Base-by-base conservation (phyloP, 2,888 invertebrate species). In the Himalopsyche kuldschensis region DNA sequence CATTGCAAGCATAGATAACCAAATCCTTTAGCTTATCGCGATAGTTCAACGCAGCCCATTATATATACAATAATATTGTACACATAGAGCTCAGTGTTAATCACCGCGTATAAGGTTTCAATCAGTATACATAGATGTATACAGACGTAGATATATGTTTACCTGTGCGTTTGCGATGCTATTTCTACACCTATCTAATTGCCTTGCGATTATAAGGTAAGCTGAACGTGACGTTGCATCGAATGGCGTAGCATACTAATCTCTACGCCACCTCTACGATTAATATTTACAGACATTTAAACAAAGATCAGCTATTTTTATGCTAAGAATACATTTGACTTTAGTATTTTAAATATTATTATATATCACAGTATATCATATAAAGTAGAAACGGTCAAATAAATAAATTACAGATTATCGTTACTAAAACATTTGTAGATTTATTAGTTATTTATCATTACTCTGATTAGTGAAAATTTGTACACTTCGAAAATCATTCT, bases 161-260 rank as follows among this genome's bases (percentile, higher is more conserved):
- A 55, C 24, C 4, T 55, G 55, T 8, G 55, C 10, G 55, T 55
- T 55, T 55, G 5, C 24, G 41, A 80, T 78, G 46, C 47, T 75
- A 79, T 82, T 82, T 69, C 27, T n/a, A 27, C 41, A 75, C 78
- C 76, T 80, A 83, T 83, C 83, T 83, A 83, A 83, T 83, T 83
- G 83, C 63, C 47, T 46, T 75, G 55, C 78, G 75, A 32, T 48
- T 30, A 78, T 47, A 48, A 75, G 46, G 69, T 55, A 75, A 32
- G 75, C 31, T 35, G 31, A 69, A 77, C 77, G 77, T 77, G 77
- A 77, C 41, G 24, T 24, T n/a, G 24, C 77, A 35, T 41, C n/a
- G 55, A 55, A 55, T 6, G 8, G 55, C 55, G 55, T 55, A 55
- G 55, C 55, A 55, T 15, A 55, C 4, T 10, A 55, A 55, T 20